Evolutionary conservation across 2,113 vertebrate species (phyloP).

Genomic region (Diadophis punctatus): DNA sequence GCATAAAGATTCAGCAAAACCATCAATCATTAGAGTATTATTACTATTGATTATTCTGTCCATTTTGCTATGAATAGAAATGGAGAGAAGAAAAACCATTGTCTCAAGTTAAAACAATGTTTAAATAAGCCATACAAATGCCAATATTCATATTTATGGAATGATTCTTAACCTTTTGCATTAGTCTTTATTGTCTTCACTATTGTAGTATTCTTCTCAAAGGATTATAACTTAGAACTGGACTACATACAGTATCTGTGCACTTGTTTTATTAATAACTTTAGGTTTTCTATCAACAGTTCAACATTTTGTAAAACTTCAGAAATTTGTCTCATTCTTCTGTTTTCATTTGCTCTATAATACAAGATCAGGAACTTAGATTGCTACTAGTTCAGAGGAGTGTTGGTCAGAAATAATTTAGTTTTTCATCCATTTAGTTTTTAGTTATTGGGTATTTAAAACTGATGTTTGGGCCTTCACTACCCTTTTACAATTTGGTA

Average conservation of each 20-base stretch:
- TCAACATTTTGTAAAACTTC: not conserved
- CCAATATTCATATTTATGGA: not conserved
- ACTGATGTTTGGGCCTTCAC: not conserved
- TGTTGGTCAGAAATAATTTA: not conserved
- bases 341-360: not conserved
- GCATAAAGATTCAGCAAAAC: not conserved
- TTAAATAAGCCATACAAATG: not conserved
- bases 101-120: not conserved
- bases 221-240: not conserved
- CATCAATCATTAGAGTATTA: not conserved
- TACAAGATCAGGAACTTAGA: not conserved
- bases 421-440: not conserved
- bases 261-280: not conserved
- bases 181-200: not conserved
- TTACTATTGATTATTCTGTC: not conserved
- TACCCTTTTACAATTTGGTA: not conserved
- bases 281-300: not conserved
- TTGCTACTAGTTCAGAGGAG: not conserved
- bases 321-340: slow-evolving; percentile 14
- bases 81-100: not conserved
- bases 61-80: not conserved
- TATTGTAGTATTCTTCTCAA: not conserved
- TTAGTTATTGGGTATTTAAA: not conserved
- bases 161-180: not conserved
- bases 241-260: not conserved